phyloP scores from a whole-genome alignment of 2,797 vertebrate genomes.

The Rousettus madagascariensis region DNA sequence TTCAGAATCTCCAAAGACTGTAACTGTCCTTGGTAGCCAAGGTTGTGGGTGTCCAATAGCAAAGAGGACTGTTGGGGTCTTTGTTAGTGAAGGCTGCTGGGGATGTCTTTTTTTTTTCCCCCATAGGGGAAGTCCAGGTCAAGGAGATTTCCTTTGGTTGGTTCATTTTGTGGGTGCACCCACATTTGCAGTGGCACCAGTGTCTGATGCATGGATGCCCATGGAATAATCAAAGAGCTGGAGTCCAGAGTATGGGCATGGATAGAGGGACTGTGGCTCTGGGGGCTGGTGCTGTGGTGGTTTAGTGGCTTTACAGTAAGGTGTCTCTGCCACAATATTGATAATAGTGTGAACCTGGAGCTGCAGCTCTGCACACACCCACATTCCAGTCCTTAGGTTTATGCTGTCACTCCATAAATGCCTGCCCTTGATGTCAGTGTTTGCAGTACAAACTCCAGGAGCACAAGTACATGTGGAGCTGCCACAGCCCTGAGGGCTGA shows the following conservation, averaged over 20 bases:
- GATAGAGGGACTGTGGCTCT: not conserved
- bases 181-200: not conserved
- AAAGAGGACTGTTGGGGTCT: not conserved
- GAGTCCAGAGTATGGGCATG: not conserved
- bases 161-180: not conserved
- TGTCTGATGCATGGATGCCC: not conserved
- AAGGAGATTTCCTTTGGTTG: not conserved
- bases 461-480: too few species aligned
- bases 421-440: not conserved
- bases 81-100: not conserved
- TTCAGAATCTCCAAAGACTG: not conserved
- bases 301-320: not conserved
- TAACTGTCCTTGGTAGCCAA: not conserved
- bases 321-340: too few species aligned
- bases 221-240: not conserved
- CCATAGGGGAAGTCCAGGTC: not conserved
- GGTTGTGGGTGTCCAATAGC: not conserved
- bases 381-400: too few species aligned
- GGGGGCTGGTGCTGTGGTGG: not conserved
- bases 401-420: too few species aligned
- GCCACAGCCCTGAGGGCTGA: not conserved
- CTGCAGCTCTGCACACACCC: too few species aligned
- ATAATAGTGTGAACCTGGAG: too few species aligned
- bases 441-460: not conserved
- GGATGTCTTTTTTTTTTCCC: not conserved